Evolutionary conservation across 1,140 invertebrate species (phyloP), one percentile per base, ranked within the genome.

Genomic region (Diabrotica undecimpunctata): DNA sequence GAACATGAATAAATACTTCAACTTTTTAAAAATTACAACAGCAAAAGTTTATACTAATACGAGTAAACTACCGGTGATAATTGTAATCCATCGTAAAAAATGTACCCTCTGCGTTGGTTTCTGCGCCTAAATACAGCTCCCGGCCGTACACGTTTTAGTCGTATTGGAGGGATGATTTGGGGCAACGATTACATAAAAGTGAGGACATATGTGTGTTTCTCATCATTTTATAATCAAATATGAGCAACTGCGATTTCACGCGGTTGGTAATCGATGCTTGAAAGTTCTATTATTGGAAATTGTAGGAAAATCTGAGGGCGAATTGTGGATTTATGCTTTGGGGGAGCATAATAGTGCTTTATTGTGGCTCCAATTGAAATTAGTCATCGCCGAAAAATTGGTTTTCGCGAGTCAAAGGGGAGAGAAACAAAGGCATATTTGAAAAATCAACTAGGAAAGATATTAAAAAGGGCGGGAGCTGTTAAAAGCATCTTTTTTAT

Each of bases 171-270:
- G 8, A 46, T 46, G 8, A 46, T 46, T 46, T 46, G 41, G 41
- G 41, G 41, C n/a, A n/a, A 6, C n/a, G 41, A 46, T 46, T 46
- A 46, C n/a, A 46, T 46, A n/a, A 46, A 46, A 46, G 41, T 46
- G 41, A 46, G 41, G 41, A n/a, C 41, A 46, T 46, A 46, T 46
- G 41, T 46, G 41, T 46, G n/a, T 46, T 46, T 46, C 41, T 46
- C 41, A 46, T 46, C 41, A 46, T 46, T 46, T 46, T 46, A n/a
- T 46, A 46, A 46, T 46, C 41, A 46, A 46, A 46, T 46, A 46
- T 46, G 8, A 46, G 41, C 41, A 46, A 46, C 41, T 46, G 41
- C n/a, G 41, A 46, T 46, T 46, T 46, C 41, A 46, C 41, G 41
- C 41, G 41, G 41, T 46, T 46, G n/a, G 41, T 46, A 46, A 46